Conservation (phyloP, 1,140 invertebrate genomes). For the Belonocnema kinseyi region DNA sequence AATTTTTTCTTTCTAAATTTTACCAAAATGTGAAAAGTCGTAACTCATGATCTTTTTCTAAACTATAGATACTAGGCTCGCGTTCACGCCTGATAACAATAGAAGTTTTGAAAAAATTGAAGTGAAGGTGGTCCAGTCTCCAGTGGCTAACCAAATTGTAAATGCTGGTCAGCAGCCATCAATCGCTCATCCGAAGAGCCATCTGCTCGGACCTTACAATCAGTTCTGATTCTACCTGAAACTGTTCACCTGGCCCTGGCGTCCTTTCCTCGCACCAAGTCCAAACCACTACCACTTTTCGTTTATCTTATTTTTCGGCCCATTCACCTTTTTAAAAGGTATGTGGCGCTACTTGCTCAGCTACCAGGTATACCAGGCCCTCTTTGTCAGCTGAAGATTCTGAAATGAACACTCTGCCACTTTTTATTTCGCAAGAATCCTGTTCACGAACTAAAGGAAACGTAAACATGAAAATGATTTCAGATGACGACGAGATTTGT, state of each 20-base stretch:
- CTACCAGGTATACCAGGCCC: conserved; percentile 6
- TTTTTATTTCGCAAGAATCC: background rate
- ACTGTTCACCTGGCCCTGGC: conserved; percentile 59
- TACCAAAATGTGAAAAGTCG: background rate
- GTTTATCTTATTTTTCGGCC: conserved; percentile 60
- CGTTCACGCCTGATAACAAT: conserved; percentile 13
- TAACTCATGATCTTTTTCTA: background rate
- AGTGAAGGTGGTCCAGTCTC: conserved; percentile 6
- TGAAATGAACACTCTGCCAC: background rate
- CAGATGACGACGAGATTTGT: no score
- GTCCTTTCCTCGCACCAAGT: conserved; percentile 30
- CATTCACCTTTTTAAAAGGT: conserved; percentile 48
- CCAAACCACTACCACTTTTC: conserved; percentile 47
- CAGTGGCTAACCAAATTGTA: conserved; percentile 26
- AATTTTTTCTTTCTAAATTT: background rate
- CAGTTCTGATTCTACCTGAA: conserved; percentile 48
- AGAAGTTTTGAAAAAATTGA: conserved; percentile 15
- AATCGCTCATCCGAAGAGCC: conserved; percentile 36
- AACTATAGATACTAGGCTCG: background rate
- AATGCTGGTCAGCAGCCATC: conserved; percentile 33
- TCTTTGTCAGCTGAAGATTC: background rate
- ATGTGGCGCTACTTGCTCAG: background rate
- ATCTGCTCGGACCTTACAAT: conserved; percentile 50
- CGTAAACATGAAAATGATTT: no score
- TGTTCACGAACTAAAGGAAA: no score